phyloP scores from a whole-genome alignment of 2,113 vertebrate species.

The Cinclus cinclus region DNA sequence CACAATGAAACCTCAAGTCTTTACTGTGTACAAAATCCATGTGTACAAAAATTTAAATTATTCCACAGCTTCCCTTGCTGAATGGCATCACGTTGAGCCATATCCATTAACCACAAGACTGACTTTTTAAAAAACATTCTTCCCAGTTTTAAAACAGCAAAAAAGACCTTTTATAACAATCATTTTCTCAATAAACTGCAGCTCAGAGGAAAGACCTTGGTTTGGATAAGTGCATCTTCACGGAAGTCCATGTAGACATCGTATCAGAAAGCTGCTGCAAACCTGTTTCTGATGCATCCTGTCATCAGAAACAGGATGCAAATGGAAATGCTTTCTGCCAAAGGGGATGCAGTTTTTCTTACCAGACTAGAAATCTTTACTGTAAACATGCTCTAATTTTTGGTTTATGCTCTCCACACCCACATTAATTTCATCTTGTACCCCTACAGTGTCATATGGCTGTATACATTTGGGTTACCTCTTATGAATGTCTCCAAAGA shows the following conservation, averaged over 20 bases:
- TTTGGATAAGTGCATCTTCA: not conserved
- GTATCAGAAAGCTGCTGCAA: not conserved
- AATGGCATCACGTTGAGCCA: slow-evolving; percentile 16
- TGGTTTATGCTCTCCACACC: not conserved
- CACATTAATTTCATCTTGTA: not conserved
- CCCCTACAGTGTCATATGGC: not conserved
- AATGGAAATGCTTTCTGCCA: not conserved
- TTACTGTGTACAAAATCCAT: not conserved
- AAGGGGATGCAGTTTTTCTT: not conserved
- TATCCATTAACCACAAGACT: slow-evolving; percentile 42
- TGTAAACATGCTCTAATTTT: not conserved
- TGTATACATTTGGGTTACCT: not conserved
- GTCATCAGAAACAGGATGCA: not conserved
- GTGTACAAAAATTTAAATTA: slow-evolving; percentile 39
- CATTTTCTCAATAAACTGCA: not conserved
- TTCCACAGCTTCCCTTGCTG: slow-evolving; percentile 29
- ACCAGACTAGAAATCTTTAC: not conserved
- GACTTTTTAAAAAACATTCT: not conserved
- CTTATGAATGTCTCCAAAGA: not conserved
- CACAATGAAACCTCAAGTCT: not conserved
- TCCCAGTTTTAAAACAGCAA: not conserved
- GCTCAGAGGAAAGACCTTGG: not conserved
- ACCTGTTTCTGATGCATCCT: not conserved
- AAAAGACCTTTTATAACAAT: slow-evolving; percentile 8
- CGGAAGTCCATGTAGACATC: not conserved